Evolutionary conservation across 1,140 invertebrate genomes (phyloP).

Genomic region (Diorhabda carinulata): DNA sequence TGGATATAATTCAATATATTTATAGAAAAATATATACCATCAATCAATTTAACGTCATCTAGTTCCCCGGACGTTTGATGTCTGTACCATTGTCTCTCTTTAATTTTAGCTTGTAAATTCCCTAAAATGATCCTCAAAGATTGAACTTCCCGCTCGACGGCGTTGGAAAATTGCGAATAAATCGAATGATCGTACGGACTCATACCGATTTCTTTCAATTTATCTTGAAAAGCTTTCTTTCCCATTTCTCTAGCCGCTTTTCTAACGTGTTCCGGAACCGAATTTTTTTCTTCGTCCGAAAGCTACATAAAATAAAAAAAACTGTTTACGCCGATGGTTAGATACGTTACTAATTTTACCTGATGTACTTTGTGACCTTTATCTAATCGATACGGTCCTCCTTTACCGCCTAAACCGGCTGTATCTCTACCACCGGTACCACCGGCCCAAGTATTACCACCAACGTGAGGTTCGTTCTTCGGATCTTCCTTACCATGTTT

Average conservation of each 20-base stretch:
- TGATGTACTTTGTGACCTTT: slow-evolving; percentile 90
- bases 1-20: background rate
- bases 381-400: slow-evolving; percentile 87
- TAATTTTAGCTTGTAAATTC: slow-evolving; percentile 83
- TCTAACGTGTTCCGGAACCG: slow-evolving; percentile 84
- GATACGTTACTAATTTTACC: slow-evolving; percentile 5
- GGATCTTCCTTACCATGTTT: slow-evolving; percentile 92
- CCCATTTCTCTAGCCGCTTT: slow-evolving; percentile 91
- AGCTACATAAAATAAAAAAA: slow-evolving; percentile 51
- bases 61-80: slow-evolving; percentile 93
- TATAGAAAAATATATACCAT: slow-evolving; percentile 56
- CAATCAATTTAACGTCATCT: slow-evolving; percentile 93
- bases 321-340: background rate
- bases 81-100: slow-evolving; percentile 88
- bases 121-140: slow-evolving; percentile 63
- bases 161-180: slow-evolving; percentile 76
- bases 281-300: slow-evolving; percentile 84
- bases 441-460: slow-evolving; percentile 95
- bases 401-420: slow-evolving; percentile 89
- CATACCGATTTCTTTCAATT: slow-evolving; percentile 90
- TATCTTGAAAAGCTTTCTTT: slow-evolving; percentile 82
- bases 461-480: slow-evolving; percentile 86
- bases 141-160: slow-evolving; percentile 73
- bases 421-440: slow-evolving; percentile 89
- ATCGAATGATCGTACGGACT: slow-evolving; percentile 86